These are phyloP conservation scores for Siderastrea siderea DNA, from an alignment of 92 coral and sea anemone species.

Conservation along the genomic window DNA sequence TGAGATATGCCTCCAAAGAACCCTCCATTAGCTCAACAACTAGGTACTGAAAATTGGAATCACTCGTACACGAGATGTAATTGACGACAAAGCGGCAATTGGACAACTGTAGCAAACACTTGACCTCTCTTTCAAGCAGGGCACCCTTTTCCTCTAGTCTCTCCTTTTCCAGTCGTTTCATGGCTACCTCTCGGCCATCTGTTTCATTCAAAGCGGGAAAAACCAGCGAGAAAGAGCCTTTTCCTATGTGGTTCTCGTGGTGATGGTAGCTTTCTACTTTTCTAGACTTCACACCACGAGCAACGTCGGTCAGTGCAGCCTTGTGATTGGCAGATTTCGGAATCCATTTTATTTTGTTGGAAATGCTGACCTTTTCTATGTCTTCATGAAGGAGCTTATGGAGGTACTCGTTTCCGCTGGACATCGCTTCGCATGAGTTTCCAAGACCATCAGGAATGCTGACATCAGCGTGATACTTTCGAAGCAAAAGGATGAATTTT, in stretches of 20 bases:
- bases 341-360: slow-evolving; percentile 48
- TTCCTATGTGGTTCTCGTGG: slow-evolving; percentile 45
- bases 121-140: slow-evolving; percentile 45
- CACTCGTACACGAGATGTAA: slow-evolving; percentile 40
- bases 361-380: slow-evolving; percentile 10
- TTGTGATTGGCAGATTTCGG: slow-evolving; percentile 33
- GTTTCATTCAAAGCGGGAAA: slow-evolving; percentile 59
- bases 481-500: slow-evolving; percentile 26
- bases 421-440: slow-evolving; percentile 12
- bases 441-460: slow-evolving; percentile 7
- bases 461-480: slow-evolving; percentile 28
- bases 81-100: slow-evolving; percentile 58
- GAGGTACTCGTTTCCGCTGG: slow-evolving; percentile 16
- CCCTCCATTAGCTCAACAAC: slow-evolving; percentile 75
- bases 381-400: slow-evolving; percentile 17
- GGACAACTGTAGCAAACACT: slow-evolving; percentile 26
- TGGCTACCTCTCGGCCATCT: slow-evolving; percentile 78
- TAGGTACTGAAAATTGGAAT: slow-evolving; percentile 53
- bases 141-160: not conserved
- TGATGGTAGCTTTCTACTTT: slow-evolving; percentile 29
- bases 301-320: slow-evolving; percentile 32
- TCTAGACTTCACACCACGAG: slow-evolving; percentile 14
- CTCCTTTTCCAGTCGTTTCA: slow-evolving; percentile 65
- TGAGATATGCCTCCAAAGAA: slow-evolving; percentile 48
- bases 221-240: slow-evolving; percentile 53